A percentile compares a stretch with the other conserved stretches of the same genome.
Evolutionary conservation across 2,113 vertebrate genomes (phyloP).

Genomic region (Haemorhous mexicanus): DNA sequence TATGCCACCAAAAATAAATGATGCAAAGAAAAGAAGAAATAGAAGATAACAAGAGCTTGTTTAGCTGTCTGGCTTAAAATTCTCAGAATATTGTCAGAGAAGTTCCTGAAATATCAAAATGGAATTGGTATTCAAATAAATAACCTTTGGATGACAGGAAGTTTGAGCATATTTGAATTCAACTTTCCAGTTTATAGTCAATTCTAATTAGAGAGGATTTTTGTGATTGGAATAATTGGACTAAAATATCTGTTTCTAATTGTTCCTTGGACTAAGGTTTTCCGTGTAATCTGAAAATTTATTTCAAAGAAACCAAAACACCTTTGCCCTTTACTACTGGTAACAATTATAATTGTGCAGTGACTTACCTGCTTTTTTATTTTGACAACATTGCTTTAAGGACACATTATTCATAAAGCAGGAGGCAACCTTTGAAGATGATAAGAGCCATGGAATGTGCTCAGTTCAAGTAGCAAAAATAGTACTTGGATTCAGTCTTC

Average conservation of each 20-base stretch:
- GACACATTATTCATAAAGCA: slow-evolving; percentile 41
- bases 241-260: neutral
- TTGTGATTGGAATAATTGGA: neutral
- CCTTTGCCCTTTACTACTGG: neutral
- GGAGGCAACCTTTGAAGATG: slow-evolving; percentile 52
- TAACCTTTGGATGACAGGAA: neutral
- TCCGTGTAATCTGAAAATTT: neutral
- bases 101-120: neutral
- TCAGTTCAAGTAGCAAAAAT: slow-evolving; percentile 31
- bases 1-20: neutral
- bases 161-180: neutral
- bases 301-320: neutral
- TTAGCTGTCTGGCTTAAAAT: neutral
- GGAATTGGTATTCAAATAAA: neutral
- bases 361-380: slow-evolving; percentile 19
- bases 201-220: neutral
- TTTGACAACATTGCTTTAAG: slow-evolving; percentile 49
- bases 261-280: neutral
- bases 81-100: neutral
- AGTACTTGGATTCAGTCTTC: slow-evolving; percentile 18
- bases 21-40: neutral
- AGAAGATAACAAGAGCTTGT: neutral
- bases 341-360: neutral
- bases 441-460: neutral
- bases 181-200: neutral